Evolutionary conservation across 2,797 vertebrate species (phyloP), one percentile per base, ranked within the genome.

Genomic region (Mareca strepera): DNA sequence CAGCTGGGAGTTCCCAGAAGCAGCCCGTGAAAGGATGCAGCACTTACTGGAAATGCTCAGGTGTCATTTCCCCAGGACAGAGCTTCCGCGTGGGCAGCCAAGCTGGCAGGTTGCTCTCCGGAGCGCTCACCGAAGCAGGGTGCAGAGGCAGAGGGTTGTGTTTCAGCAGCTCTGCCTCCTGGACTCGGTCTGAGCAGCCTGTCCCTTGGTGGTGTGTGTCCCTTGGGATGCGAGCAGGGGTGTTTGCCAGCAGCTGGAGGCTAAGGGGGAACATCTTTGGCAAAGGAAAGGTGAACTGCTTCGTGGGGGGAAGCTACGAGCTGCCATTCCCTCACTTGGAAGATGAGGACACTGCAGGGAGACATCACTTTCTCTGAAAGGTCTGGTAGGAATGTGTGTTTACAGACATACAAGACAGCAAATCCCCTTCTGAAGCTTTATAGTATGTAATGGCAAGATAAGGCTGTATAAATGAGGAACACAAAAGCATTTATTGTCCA

Each of bases 1-100:
- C 94, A 95, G 26, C 29, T 37, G 44, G 75, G 56, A 80, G 76
- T 93, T 95, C 90, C 83, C 75, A 93, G 86, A 78, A 92, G 56
- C 52, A 82, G 81, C 39, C 70, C 73, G 50, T 58, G 77, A 86
- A 86, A 86, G 77, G 93, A 83, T 81, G 31, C 37, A 86, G 62
- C 2, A 0, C 39, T 95, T 93, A 94, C 83, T 92, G 88, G 92
- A 94, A 94, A 73, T 22, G 35, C 43, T 48, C 90, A 95, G 88
- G 93, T 94, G 90, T 94, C 64, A 73, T 85, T 94, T 95, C 82
- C 81, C 53, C 77, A 21, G 8, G 64, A 72, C 7, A 29, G 69
- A 82, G 11, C 0, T 3, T 1, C 9, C 58, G 39, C 0, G 6
- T 48, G 74, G 84, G 94, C 0, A 0, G 56, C 46, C 5, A 8